phyloP scores from a whole-genome alignment of 2,113 vertebrate species.

The Rhinolophus sinicus region DNA sequence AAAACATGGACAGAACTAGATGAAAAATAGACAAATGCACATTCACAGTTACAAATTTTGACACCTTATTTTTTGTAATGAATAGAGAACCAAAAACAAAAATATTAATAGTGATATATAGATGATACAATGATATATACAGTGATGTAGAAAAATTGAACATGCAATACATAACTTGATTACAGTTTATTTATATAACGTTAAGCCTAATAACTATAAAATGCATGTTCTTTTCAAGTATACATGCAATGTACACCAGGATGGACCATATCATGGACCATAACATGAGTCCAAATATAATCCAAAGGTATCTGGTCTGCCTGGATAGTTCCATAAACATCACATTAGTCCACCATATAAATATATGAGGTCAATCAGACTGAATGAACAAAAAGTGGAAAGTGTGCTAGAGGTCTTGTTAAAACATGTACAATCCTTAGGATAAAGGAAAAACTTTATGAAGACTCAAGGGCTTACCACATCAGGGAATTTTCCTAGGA shows the following conservation, averaged over 20 bases:
- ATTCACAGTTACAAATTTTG: neutral
- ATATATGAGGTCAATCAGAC: neutral
- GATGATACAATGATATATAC: neutral
- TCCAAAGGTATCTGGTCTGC: neutral
- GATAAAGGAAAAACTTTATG: neutral
- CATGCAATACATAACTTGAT: neutral
- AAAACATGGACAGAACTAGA: neutral
- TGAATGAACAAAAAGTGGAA: neutral
- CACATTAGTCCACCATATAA: too few species aligned
- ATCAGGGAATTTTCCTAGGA: neutral
- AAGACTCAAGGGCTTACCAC: neutral
- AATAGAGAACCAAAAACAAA: neutral
- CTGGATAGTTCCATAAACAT: too few species aligned
- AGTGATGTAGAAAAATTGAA: neutral
- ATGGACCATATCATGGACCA: neutral
- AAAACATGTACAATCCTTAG: neutral
- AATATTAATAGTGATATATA: neutral
- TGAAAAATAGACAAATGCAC: neutral
- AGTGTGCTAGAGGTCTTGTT: neutral
- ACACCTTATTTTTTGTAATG: neutral
- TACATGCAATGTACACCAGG: neutral
- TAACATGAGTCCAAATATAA: neutral
- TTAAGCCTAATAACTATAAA: neutral
- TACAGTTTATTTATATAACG: neutral
- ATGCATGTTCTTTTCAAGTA: neutral